Evolutionary conservation across 2,797 vertebrate species (phyloP).

Genomic region (Euthynnus affinis): DNA sequence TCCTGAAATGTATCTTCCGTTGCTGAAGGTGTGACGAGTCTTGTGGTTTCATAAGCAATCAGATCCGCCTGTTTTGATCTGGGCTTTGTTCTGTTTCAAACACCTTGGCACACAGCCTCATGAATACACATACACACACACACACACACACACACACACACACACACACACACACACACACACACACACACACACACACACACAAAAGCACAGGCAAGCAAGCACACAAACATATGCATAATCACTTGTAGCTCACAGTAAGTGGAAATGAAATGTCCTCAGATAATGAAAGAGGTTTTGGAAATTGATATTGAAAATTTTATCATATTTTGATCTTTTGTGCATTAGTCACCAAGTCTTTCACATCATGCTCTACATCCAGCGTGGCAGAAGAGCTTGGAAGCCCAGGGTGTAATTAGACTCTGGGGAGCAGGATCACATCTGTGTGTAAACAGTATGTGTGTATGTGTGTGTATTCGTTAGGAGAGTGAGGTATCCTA

Average conservation of each 20-base stretch:
- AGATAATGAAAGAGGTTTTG: conserved; percentile 33
- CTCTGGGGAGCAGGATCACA: conserved; percentile 60
- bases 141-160: conserved; percentile 13
- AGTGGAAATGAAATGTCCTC: conserved; percentile 42
- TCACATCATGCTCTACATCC: conserved; percentile 11
- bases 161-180: conserved; percentile 37
- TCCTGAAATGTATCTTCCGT: conserved; percentile 56
- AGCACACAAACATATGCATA: conserved; percentile 41
- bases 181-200: not conserved
- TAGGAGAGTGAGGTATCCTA: conserved; percentile 28
- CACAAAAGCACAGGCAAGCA: conserved; percentile 10
- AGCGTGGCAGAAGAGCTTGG: conserved; percentile 29
- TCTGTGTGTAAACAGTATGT: conserved; percentile 14
- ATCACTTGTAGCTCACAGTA: conserved; percentile 20
- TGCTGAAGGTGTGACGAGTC: conserved; percentile 66
- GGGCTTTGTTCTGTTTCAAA: conserved; percentile 64
- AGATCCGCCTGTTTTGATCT: conserved; percentile 73
- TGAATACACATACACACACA: conserved; percentile 62
- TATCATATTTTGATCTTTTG: conserved; percentile 27
- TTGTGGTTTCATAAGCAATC: conserved; percentile 52
- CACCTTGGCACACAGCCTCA: conserved; percentile 52
- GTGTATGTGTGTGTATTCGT: conserved; percentile 17
- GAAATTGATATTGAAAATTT: conserved; percentile 23
- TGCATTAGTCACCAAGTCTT: conserved; percentile 12
- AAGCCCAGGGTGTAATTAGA: conserved; percentile 63